Evolutionary conservation across 2,888 invertebrate species (phyloP).

Genomic region (Anarsia innoxiella): DNA sequence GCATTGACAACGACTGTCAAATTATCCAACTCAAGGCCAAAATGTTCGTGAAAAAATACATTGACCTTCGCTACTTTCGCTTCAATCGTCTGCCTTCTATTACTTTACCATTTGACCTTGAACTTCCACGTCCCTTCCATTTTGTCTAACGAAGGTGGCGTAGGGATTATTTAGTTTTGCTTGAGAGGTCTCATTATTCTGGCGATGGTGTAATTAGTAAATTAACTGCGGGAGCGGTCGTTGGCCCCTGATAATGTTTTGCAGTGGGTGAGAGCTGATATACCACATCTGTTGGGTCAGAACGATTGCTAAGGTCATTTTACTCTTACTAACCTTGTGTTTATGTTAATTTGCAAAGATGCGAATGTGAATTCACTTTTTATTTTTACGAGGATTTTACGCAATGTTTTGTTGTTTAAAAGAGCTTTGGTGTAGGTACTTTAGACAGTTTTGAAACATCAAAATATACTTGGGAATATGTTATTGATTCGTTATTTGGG

Average conservation of each 20-base stretch:
- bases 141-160: constrained; percentile 20
- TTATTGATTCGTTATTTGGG: no score
- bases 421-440: no score
- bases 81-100: constrained; percentile 41
- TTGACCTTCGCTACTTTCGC: constrained; percentile 56
- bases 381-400: no score
- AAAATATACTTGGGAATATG: no score
- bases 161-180: constrained; percentile 22
- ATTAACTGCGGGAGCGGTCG: constrained; percentile 63
- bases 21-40: constrained; percentile 16
- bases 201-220: constrained; percentile 64
- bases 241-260: constrained; percentile 66
- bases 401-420: no score
- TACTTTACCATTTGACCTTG: constrained; percentile 34
- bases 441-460: no score
- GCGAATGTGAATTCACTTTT: constrained; percentile 6
- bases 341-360: constrained; percentile 16
- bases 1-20: background rate
- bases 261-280: constrained; percentile 59
- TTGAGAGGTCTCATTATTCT: constrained; percentile 39
- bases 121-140: constrained; percentile 27
- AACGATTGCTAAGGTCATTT: constrained; percentile 54
- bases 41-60: constrained; percentile 32
- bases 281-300: constrained; percentile 62
- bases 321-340: constrained; percentile 39